Evolutionary conservation across 1,140 invertebrate species (phyloP).

Genomic region (Heliconius congener): DNA sequence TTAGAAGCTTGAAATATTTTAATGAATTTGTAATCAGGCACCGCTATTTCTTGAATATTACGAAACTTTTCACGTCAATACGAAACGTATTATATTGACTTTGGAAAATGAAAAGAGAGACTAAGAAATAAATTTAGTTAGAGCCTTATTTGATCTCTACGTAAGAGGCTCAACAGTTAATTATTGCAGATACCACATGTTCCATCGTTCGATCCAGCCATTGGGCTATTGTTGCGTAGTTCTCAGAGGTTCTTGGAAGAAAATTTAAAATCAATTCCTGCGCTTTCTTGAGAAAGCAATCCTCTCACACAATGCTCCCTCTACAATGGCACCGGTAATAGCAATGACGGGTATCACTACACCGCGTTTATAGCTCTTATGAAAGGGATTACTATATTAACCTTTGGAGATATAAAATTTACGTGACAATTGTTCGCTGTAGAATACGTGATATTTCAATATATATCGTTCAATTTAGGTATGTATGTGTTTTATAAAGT

Average conservation of each 20-base stretch:
- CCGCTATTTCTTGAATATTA: neutral
- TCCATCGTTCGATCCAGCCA: constrained; percentile 60
- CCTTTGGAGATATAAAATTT: constrained; percentile 43
- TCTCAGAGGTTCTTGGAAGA: constrained; percentile 56
- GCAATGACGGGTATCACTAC: constrained; percentile 58
- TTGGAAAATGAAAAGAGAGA: neutral
- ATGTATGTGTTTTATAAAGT: no score
- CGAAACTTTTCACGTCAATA: neutral
- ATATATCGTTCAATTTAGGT: no score
- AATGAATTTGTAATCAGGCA: constrained; percentile 7
- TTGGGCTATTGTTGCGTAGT: constrained; percentile 68
- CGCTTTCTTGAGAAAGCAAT: constrained; percentile 76
- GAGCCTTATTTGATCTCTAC: neutral
- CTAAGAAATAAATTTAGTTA: neutral
- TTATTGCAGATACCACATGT: constrained; percentile 52
- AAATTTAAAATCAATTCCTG: constrained; percentile 78
- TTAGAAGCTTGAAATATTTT: constrained; percentile 7
- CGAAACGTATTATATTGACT: neutral
- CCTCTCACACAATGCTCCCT: constrained; percentile 67
- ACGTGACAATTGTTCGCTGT: constrained; percentile 37
- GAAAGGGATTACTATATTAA: constrained; percentile 62
- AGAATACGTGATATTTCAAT: constrained; percentile 12
- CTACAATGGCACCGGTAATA: constrained; percentile 68
- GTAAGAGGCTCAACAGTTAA: constrained; percentile 42
- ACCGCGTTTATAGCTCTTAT: constrained; percentile 58